phyloP scores from a whole-genome alignment of 2,797 vertebrate species.

The Amblyraja radiata region DNA sequence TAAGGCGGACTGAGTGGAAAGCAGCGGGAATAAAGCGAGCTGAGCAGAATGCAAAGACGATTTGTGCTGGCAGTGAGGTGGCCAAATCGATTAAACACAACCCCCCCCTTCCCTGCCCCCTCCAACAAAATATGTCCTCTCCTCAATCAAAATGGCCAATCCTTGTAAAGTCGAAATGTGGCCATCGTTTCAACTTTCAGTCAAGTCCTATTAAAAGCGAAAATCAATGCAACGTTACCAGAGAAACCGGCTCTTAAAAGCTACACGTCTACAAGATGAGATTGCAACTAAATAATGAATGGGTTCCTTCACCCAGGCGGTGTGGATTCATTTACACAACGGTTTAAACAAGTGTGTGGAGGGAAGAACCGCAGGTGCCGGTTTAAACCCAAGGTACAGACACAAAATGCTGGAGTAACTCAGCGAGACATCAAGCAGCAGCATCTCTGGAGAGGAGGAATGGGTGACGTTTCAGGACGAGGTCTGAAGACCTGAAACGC shows the following conservation, averaged over 20 bases:
- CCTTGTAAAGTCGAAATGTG: neutral
- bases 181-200: neutral
- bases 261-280: neutral
- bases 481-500: no score
- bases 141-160: neutral
- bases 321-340: neutral
- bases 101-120: neutral
- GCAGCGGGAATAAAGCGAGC: neutral
- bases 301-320: neutral
- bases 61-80: neutral
- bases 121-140: neutral
- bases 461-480: no score
- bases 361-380: no score
- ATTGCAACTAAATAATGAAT: conserved; percentile 21
- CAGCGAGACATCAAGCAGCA: no score
- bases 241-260: conserved; percentile 27
- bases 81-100: neutral
- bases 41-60: neutral
- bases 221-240: conserved; percentile 3
- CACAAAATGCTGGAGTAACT: neutral
- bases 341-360: neutral
- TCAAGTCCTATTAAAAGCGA: conserved; percentile 9
- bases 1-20: no score
- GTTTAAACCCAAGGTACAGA: neutral
- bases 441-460: no score